Conservation (phyloP, 2,888 invertebrate genomes). For the Lydus trimaculatus region DNA sequence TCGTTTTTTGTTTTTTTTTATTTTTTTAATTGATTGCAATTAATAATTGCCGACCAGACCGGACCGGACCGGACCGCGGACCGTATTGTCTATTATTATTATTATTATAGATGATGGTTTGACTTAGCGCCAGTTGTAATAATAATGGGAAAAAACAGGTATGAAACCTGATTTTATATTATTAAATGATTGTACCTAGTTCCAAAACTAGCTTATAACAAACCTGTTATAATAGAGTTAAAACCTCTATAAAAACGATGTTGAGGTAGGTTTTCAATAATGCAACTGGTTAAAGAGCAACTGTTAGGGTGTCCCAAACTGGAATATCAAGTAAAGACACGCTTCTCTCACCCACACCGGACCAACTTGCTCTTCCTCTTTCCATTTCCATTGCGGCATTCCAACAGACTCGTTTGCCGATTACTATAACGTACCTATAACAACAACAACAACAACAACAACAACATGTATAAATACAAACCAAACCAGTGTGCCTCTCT, state of each 20-base stretch:
- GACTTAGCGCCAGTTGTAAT: slow-evolving; percentile 12
- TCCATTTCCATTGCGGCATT: slow-evolving; percentile 36
- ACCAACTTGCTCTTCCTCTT: slow-evolving; percentile 42
- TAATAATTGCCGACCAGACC: not conserved
- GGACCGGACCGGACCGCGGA: too few species aligned
- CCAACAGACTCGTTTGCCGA: slow-evolving; percentile 35
- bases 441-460: not conserved
- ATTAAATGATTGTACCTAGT: slow-evolving; percentile 52
- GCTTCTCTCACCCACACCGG: slow-evolving; percentile 46
- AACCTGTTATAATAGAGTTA: slow-evolving; percentile 53
- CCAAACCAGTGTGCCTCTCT: slow-evolving; percentile 21
- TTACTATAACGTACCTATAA: slow-evolving; percentile 15
- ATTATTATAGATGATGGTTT: not conserved
- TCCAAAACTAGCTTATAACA: slow-evolving; percentile 50
- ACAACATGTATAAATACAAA: not conserved
- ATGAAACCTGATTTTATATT: slow-evolving; percentile 50
- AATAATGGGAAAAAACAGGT: slow-evolving; percentile 35
- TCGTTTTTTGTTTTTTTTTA: not conserved
- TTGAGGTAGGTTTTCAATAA: slow-evolving; percentile 55
- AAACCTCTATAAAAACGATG: slow-evolving; percentile 50
- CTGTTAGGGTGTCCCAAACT: slow-evolving; percentile 51
- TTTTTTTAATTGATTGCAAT: not conserved
- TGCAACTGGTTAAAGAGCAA: slow-evolving; percentile 46
- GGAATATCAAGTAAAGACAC: slow-evolving; percentile 50
- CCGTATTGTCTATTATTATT: not conserved